Evolutionary conservation across 2,797 vertebrate genomes (phyloP), one percentile per base, ranked within the genome.

Genomic region (Cirrhinus molitorella): DNA sequence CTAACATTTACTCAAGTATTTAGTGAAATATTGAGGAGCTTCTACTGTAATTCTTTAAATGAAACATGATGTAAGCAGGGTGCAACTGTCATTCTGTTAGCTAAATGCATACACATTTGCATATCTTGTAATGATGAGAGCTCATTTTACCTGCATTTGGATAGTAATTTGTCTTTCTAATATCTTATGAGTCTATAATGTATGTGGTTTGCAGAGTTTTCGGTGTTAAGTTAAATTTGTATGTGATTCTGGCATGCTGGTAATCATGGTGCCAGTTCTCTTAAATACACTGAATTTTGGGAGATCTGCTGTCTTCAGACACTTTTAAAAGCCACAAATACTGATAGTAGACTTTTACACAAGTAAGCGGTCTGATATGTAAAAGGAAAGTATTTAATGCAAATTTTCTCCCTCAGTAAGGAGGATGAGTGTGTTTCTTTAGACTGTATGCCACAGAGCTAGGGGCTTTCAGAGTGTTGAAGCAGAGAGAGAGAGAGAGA

Each of bases 391-490:
- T 49, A 79, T 83, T 80, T 77, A 67, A 80, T 79, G 49, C 81
- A 79, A 79, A 79, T 84, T 79, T 75, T 84, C 86, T 82, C 84
- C 85, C 25, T 65, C 47, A 55, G 84, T 71, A 43, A 76, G 45
- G 57, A 73, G 81, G 45, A 14, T 86, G 81, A 88, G 63, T 86
- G 81, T 76, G 61, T 55, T 66, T 65, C 70, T 70, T n/a, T 83
- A 80, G 53, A 76, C 70, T 83, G 10, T 12, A 25, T 59, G 21
- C 25, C 47, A 79, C 66, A 67, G 73, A 19, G 68, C 73, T 80
- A 25, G 34, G n/a, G 81, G 63, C 59, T 78, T 78, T 68, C 17
- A 75, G 75, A 74, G 37, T 51, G 55, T 45, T 73, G 2, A 47
- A 49, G 76, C 17, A 73, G 12, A 45, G 68, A 73, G 47, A 70